Conservation (phyloP, 1,140 invertebrate species). For the Caenorhabditis tropicalis region DNA sequence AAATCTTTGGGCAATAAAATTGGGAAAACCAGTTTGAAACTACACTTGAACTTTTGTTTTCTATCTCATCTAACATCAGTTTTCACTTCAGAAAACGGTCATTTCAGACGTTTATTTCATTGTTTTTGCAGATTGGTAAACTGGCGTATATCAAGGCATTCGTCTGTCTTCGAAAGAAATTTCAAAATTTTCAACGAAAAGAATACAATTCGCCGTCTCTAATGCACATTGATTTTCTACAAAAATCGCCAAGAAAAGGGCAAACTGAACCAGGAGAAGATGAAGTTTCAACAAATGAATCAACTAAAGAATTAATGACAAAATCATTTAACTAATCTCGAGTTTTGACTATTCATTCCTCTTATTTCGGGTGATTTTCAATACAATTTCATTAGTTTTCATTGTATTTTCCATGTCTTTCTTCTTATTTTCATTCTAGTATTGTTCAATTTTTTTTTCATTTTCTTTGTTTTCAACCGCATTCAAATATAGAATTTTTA, state of each 20-base stretch:
- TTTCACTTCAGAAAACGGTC: not conserved
- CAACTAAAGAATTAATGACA: constrained; percentile 16
- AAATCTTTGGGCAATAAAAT: not conserved
- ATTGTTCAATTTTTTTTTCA: not conserved
- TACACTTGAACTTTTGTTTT: not conserved
- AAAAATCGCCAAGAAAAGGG: constrained; percentile 1
- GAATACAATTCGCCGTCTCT: constrained; percentile 21
- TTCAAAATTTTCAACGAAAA: constrained; percentile 7
- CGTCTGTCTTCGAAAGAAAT: not conserved
- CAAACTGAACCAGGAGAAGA: constrained; percentile 9
- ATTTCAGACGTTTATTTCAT: not conserved
- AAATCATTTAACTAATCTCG: not conserved
- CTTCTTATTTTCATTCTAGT: not conserved
- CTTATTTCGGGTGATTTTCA: not conserved
- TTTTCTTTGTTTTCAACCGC: not conserved
- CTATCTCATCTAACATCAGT: not conserved
- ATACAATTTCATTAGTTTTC: not conserved
- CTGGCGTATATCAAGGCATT: constrained; percentile 29
- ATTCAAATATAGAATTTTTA: not conserved
- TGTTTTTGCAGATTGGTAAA: not conserved
- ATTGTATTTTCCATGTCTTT: not conserved
- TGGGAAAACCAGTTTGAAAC: not conserved
- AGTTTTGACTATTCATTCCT: not conserved
- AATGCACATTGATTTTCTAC: constrained; percentile 29
- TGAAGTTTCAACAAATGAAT: constrained; percentile 26